Conservation (phyloP, 2,797 vertebrate species). For the Anas flavirostris region DNA sequence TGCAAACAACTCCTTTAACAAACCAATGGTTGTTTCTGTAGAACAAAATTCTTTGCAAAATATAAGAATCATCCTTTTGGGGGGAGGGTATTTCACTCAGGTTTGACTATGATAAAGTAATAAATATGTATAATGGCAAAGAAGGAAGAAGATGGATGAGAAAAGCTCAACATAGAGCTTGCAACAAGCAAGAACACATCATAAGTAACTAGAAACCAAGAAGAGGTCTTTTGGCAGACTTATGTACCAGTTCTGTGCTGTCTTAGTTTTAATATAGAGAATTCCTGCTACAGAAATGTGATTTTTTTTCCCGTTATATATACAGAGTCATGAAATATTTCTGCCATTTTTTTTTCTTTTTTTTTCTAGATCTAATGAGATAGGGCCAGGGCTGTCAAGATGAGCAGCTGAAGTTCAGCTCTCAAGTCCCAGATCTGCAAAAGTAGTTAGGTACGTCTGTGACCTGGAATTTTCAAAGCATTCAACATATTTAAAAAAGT, state of each 20-base stretch:
- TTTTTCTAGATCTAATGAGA: not conserved
- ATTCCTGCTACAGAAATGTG: not conserved
- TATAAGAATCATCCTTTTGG: not conserved
- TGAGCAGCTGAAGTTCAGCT: not conserved
- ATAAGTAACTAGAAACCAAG: not conserved
- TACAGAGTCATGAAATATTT: fast-evolving
- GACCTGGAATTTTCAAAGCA: not conserved
- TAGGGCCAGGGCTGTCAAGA: not conserved
- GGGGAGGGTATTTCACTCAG: not conserved
- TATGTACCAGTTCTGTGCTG: not conserved
- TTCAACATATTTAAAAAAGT: not conserved
- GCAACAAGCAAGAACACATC: fast-evolving
- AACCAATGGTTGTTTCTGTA: constrained; percentile 42
- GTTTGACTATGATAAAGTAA: constrained; percentile 23
- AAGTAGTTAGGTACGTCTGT: not conserved
- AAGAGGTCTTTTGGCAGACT: not conserved
- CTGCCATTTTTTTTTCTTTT: not conserved
- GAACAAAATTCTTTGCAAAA: constrained; percentile 57
- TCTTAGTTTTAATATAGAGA: not conserved
- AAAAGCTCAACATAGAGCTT: not conserved
- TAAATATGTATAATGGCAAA: constrained; percentile 54
- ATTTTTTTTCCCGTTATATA: fast-evolving
- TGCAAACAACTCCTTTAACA: constrained; percentile 56
- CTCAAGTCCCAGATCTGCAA: not conserved
- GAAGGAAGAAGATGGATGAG: not conserved